Evolutionary conservation across 2,113 vertebrate species (phyloP).

Genomic region (Rhadina sibilatrix): DNA sequence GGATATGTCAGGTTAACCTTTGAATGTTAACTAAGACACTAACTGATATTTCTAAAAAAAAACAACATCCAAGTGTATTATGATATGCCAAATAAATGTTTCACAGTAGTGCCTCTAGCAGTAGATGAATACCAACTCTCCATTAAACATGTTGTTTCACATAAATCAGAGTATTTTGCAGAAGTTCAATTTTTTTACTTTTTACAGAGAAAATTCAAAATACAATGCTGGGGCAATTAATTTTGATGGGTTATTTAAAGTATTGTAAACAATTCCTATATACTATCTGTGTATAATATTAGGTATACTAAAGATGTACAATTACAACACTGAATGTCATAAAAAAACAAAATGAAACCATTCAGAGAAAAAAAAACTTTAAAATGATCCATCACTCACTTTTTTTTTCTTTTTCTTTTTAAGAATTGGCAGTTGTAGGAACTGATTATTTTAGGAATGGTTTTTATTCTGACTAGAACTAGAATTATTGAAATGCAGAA

Average conservation of each 20-base stretch:
- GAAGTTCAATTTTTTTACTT: not conserved
- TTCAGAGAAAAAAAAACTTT: not conserved
- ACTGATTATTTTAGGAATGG: not conserved
- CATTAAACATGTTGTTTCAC: not conserved
- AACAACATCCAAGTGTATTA: not conserved
- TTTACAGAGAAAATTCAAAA: not conserved
- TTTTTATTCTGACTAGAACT: not conserved
- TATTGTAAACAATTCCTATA: not conserved
- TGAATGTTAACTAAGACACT: not conserved
- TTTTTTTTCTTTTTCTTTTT: not conserved
- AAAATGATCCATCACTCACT: not conserved
- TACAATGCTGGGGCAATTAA: not conserved
- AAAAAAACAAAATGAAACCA: not conserved
- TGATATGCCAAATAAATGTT: not conserved
- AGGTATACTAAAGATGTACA: not conserved
- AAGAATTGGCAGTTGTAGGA: not conserved
- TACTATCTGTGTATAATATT: not conserved
- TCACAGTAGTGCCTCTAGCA: not conserved
- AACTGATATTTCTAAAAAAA: not conserved
- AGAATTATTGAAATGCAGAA: not conserved
- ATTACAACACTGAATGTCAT: not conserved
- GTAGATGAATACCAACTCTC: not conserved
- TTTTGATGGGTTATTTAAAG: not conserved
- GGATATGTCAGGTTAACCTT: not conserved
- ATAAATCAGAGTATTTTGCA: not conserved